Percentiles rank a stretch among this genome's conserved stretches.
Evolutionary conservation across 1,140 invertebrate genomes (phyloP).

Genomic region (Galendromus occidentalis): DNA sequence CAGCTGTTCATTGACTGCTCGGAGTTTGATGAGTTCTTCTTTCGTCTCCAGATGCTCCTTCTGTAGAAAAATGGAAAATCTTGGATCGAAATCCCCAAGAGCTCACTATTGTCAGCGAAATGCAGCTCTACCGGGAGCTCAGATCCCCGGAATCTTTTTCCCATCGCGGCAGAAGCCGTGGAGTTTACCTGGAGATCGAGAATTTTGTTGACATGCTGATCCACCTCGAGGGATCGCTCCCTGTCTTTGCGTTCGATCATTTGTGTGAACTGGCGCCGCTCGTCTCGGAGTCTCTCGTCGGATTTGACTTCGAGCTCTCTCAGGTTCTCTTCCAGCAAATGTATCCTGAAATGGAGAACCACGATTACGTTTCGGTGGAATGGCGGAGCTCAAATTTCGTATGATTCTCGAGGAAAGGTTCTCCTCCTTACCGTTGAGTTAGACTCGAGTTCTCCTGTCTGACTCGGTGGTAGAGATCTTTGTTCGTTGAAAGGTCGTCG

Average conservation of each 20-base stretch:
- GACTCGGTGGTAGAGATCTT: constrained; percentile 9
- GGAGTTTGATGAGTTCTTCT: not conserved
- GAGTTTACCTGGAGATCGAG: not conserved
- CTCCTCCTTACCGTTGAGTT: not conserved
- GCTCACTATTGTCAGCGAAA: no score
- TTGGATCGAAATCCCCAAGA: no score
- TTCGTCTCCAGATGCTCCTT: not conserved
- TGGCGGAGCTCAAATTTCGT: not conserved
- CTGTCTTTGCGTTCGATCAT: not conserved
- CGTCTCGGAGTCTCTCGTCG: not conserved
- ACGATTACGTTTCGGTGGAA: not conserved
- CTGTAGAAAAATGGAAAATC: not conserved
- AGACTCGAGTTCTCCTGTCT: constrained; percentile 7
- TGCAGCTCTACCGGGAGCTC: no score
- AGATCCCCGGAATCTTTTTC: no score
- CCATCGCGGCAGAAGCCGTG: not conserved
- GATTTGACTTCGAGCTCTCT: not conserved
- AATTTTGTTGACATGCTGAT: constrained; percentile 2
- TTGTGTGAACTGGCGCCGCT: not conserved
- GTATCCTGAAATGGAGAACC: not conserved
- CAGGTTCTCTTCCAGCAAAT: not conserved
- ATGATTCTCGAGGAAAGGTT: not conserved
- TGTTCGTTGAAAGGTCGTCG: not conserved
- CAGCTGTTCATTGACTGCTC: not conserved
- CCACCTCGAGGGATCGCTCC: not conserved